These are phyloP conservation scores for Vidua chalybeata DNA, from an alignment of 2,113 vertebrate species.

Conservation along the genomic window DNA sequence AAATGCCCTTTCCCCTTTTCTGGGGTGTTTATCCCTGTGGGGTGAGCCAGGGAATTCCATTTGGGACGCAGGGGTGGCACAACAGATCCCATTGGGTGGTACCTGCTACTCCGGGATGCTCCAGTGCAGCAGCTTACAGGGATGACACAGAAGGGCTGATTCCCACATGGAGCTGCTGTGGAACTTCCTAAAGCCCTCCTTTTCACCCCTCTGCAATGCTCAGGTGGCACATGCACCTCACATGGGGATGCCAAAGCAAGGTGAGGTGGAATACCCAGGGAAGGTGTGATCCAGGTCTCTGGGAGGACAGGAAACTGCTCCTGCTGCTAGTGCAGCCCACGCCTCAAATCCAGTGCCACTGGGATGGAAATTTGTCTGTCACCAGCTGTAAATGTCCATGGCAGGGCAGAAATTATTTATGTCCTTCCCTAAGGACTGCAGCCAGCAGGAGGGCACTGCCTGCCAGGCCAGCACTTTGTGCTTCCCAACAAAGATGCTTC, in stretches of 20 bases:
- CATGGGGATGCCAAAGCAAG: rapidly evolving
- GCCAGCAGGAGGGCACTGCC: not conserved
- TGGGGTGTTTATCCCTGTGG: not conserved
- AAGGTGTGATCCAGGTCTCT: not conserved
- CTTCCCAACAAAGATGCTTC: not conserved
- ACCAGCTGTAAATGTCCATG: not conserved
- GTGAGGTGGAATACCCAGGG: not conserved
- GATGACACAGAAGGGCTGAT: not conserved
- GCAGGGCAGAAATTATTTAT: not conserved
- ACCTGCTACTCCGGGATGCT: not conserved
- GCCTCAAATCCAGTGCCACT: not conserved
- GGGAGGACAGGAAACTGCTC: not conserved
- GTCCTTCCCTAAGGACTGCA: not conserved
- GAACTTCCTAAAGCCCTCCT: not conserved
- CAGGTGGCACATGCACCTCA: rapidly evolving
- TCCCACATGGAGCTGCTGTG: not conserved
- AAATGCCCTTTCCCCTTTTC: not conserved
- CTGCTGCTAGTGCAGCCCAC: not conserved
- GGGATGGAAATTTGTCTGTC: not conserved
- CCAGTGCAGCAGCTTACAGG: not conserved
- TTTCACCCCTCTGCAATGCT: not conserved
- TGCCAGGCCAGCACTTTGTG: rapidly evolving
- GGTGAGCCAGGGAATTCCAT: not conserved
- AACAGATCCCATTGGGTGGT: not conserved
- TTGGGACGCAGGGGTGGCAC: not conserved